Evolutionary conservation across 1,140 invertebrate genomes (phyloP).

Genomic region (Papilio aristodemus): DNA sequence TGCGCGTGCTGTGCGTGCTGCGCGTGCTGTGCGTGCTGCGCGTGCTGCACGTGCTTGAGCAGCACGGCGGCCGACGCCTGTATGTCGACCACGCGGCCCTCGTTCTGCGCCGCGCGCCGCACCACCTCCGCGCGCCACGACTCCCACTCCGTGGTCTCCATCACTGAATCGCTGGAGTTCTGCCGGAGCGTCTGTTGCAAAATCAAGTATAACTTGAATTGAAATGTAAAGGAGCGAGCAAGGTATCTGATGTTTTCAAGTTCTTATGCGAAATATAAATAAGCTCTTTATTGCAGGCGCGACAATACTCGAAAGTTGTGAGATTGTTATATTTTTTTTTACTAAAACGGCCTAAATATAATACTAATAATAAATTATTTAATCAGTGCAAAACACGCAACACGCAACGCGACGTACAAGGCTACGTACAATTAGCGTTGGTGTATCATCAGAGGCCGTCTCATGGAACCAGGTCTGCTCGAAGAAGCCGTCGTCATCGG

Average conservation of each 20-base stretch:
- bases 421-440: background rate
- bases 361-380: no score
- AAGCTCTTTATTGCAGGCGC: no score
- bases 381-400: no score
- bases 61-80: constrained; percentile 38
- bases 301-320: no score
- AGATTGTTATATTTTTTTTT: no score
- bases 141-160: constrained; percentile 32
- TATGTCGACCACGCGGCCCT: constrained; percentile 45
- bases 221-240: no score
- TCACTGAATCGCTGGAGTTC: constrained; percentile 18
- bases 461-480: constrained; percentile 59
- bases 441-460: constrained; percentile 36
- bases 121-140: constrained; percentile 40
- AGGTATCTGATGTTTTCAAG: no score
- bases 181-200: background rate
- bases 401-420: no score
- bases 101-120: constrained; percentile 39
- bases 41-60: constrained; percentile 38
- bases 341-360: no score
- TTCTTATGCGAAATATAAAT: no score
- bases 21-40: background rate
- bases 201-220: background rate
- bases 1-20: constrained; percentile 5
- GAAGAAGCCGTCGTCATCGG: constrained; percentile 70